Evolutionary conservation across 2,113 vertebrate species (phyloP).

Genomic region (Columba livia): DNA sequence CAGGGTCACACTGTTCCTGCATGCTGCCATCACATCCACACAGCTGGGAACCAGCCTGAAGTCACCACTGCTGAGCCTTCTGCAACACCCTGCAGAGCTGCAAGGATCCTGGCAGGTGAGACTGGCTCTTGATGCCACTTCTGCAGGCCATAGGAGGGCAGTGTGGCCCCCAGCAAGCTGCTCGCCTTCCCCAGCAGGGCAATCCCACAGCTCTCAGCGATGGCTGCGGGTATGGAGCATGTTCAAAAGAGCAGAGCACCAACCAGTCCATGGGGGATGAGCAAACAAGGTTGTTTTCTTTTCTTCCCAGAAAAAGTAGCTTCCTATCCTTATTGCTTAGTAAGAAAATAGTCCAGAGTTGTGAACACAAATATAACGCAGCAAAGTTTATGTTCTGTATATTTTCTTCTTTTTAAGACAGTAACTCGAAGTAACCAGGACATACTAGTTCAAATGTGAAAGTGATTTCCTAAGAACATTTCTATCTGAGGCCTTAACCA

Average conservation of each 20-base stretch:
- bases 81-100: neutral
- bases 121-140: neutral
- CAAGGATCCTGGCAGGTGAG: neutral
- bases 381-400: neutral
- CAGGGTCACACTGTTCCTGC: neutral
- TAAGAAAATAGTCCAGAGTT: neutral
- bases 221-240: neutral
- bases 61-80: neutral
- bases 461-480: neutral
- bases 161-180: neutral
- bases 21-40: neutral
- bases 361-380: neutral
- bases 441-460: neutral
- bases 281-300: neutral
- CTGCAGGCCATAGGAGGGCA: neutral
- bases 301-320: neutral
- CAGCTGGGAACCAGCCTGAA: neutral
- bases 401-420: neutral
- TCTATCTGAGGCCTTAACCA: rapidly evolving
- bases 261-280: neutral
- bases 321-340: neutral
- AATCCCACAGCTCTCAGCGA: neutral
- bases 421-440: neutral
- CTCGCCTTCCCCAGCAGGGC: neutral
- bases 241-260: neutral